Evolutionary conservation across 1,140 invertebrate species (phyloP).

Genomic region (Halesus radiatus): DNA sequence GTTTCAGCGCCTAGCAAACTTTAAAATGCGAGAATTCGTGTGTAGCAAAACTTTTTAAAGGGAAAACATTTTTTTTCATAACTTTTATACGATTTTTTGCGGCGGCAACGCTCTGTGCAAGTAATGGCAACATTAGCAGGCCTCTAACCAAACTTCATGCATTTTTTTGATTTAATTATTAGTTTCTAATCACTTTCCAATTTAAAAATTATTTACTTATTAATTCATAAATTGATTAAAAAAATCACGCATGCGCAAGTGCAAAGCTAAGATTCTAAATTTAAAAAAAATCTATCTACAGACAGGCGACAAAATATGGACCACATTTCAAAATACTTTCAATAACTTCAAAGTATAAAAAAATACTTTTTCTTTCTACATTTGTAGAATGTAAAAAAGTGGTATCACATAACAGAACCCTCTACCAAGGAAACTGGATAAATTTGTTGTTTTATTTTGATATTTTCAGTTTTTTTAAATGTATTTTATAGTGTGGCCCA

Average conservation of each 20-base stretch:
- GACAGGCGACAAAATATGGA: background rate
- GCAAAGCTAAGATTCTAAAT: slow-evolving; percentile 17
- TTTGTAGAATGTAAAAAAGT: too few species aligned
- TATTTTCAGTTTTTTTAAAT: too few species aligned
- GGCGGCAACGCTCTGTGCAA: background rate
- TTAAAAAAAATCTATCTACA: slow-evolving; percentile 19
- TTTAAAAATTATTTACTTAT: background rate
- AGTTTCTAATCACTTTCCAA: slow-evolving; percentile 10
- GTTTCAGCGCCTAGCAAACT: background rate
- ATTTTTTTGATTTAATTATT: background rate
- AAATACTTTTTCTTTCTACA: too few species aligned
- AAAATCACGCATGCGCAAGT: slow-evolving; percentile 4
- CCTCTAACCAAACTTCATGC: background rate
- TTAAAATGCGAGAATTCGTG: background rate
- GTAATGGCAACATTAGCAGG: background rate
- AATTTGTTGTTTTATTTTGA: too few species aligned
- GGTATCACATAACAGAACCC: too few species aligned
- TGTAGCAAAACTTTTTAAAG: background rate
- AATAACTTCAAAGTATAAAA: background rate
- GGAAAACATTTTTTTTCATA: background rate
- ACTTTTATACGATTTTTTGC: background rate
- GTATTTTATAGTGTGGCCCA: background rate
- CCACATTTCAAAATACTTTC: background rate
- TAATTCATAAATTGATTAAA: slow-evolving; percentile 3
- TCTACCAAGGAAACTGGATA: too few species aligned